These are phyloP conservation scores for Pterois miles DNA, from an alignment of 2,797 vertebrate species.

Conservation along the genomic window DNA sequence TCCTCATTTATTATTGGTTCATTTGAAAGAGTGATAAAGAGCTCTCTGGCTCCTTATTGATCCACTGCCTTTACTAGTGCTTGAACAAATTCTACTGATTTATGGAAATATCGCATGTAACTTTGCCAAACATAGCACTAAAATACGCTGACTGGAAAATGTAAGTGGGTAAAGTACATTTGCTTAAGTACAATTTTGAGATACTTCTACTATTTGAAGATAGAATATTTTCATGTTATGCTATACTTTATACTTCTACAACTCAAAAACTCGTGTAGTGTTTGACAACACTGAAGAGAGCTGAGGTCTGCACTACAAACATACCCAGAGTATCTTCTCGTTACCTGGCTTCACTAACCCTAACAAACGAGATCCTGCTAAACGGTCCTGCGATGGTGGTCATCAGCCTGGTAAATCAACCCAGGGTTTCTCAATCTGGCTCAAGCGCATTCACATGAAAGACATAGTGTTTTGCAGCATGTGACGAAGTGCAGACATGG, in stretches of 20 bases:
- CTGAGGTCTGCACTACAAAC: too few relatives aligned
- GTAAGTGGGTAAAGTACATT: not conserved
- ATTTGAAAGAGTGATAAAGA: slow-evolving; percentile 42
- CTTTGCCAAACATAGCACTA: too few relatives aligned
- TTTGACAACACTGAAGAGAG: not conserved
- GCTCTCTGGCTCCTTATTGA: not conserved
- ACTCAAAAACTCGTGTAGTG: not conserved
- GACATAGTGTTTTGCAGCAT: too few relatives aligned
- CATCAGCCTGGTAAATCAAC: too few relatives aligned
- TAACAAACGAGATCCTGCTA: too few relatives aligned
- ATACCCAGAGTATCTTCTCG: too few relatives aligned
- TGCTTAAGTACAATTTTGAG: not conserved
- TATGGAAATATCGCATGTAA: not conserved
- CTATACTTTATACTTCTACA: not conserved
- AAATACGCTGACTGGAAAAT: too few relatives aligned
- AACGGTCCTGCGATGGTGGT: too few relatives aligned
- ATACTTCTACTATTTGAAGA: not conserved
- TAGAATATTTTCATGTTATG: not conserved
- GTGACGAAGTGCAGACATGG: too few relatives aligned
- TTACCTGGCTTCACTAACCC: too few relatives aligned
- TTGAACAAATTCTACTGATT: not conserved
- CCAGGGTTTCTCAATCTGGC: too few relatives aligned
- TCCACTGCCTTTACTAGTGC: slow-evolving; percentile 9
- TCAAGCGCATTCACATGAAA: too few relatives aligned
- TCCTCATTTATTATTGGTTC: slow-evolving; percentile 32